Evolutionary conservation across 37 sponge, comb jelly and placozoan genomes (phyloP).

Genomic region (Eunapius fragilis): DNA sequence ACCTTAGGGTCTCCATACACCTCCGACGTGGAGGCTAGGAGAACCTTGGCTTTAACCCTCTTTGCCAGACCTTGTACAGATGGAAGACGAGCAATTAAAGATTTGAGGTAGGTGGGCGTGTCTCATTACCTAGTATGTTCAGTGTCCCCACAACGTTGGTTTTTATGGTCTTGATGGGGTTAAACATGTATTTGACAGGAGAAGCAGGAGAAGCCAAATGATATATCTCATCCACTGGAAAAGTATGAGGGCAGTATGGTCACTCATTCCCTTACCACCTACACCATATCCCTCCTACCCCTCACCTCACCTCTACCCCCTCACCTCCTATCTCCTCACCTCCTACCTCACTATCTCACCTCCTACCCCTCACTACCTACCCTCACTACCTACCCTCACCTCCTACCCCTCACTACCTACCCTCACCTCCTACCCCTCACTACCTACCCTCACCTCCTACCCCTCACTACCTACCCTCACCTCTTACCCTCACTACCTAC

Average conservation of each 20-base stretch:
- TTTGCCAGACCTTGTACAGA: constrained; percentile 94
- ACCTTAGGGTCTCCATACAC: constrained; percentile 88
- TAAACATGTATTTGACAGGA: constrained; percentile 96
- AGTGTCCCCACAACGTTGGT: constrained; percentile 91
- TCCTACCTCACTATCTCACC: no score
- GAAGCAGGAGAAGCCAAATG: constrained; percentile 97
- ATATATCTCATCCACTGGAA: constrained; percentile 91
- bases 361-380: no score
- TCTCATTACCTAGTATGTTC: constrained; percentile 81
- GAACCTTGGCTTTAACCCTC: constrained; percentile 74
- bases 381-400: no score
- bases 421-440: no score
- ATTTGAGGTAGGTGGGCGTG: no score
- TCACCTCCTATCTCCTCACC: no score
- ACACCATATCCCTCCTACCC: not conserved
- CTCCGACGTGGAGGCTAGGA: constrained; percentile 94
- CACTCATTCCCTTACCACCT: not conserved
- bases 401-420: no score
- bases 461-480: constrained; percentile 20
- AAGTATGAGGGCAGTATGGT: not conserved
- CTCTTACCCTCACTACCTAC: no score
- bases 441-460: no score
- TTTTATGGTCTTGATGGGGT: constrained; percentile 88
- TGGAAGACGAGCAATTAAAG: no score
- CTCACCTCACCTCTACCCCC: not conserved